Base-by-base conservation (phyloP, 2,113 vertebrate species). In the Myotis davidii region DNA sequence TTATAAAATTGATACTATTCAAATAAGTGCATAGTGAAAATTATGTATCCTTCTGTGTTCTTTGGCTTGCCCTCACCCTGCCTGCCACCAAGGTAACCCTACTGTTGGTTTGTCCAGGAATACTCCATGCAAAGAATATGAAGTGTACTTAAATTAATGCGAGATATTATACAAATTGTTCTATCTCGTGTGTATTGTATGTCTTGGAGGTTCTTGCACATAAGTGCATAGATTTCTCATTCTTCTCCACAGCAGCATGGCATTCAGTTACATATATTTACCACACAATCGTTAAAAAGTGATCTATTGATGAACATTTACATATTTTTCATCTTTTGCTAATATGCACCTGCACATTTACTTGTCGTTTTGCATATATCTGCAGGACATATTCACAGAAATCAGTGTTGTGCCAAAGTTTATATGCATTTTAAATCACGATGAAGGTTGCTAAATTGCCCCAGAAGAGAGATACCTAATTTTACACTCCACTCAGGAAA, bases 41-140 rank as follows among this genome's bases (percentile, higher is more conserved):
- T n/a, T 45, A 21, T 21, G 2, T 84, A 18, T 72, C 34, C 0
- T 78, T 50, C 9, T 3, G 12, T 50, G 12, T 0, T 48, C 8
- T 21, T 70, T 91, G 5, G 52, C 13, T 17, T 27, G 18, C 11
- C 21, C 21, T 9, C 20, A 64, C 20, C 56, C 48, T 2, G 4
- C 12, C 3, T 4, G 21, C 23, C 5, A 20, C 9, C 6, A 69
- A 83, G 13, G 5, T 27, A 59, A 48, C 1, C 0, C 4, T 56
- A 3, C 11, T 91, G 12, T n/a, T 78, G 3, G 12, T 21, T 34
- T 85, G 64, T 42, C 0, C 23, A 65, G 23, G 20, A n/a, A 39
- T 65, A 48, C 14, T 93, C 11, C 65, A 11, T 29, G 18, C 13
- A 72, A 32, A 85, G 37, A 54, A 32, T 72, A 20, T 42, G 13